A percentile compares a stretch with the other conserved stretches of the same genome.
phyloP scores from a whole-genome alignment of 92 coral and sea anemone genomes.

The Actinernus sp. region DNA sequence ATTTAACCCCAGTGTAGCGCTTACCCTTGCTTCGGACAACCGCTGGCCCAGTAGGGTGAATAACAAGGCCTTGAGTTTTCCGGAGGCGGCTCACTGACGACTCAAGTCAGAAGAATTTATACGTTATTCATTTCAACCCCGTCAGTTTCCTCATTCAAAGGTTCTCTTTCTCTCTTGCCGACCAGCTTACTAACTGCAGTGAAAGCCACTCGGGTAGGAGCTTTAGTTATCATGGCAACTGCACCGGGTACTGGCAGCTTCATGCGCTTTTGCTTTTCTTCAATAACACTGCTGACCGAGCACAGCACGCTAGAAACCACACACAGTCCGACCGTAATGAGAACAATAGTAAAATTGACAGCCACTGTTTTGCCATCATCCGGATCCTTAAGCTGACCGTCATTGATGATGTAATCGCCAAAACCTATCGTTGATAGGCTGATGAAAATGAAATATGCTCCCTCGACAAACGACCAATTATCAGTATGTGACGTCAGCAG shows the following conservation, averaged over 20 bases:
- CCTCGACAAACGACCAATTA: constrained; percentile 91
- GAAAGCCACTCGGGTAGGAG: constrained; percentile 34
- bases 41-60: too few relatives aligned
- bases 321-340: constrained; percentile 88
- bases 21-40: too few relatives aligned
- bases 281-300: constrained; percentile 89
- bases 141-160: too few relatives aligned
- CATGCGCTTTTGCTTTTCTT: constrained; percentile 87
- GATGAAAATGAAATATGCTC: constrained; percentile 88
- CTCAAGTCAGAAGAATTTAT: too few relatives aligned
- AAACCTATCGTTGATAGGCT: constrained; percentile 96
- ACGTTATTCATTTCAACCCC: too few relatives aligned
- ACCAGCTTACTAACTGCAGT: constrained; percentile 32
- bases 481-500: constrained; percentile 90
- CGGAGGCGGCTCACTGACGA: too few relatives aligned
- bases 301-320: constrained; percentile 95
- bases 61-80: too few relatives aligned
- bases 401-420: constrained; percentile 94
- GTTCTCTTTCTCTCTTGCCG: too few relatives aligned
- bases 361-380: constrained; percentile 72
- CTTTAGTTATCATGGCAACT: constrained; percentile 12
- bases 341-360: constrained; percentile 77
- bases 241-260: constrained; percentile 53
- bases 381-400: constrained; percentile 76
- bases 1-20: too few relatives aligned